Base-by-base conservation (phyloP, 2,797 vertebrate genomes). In the Syncerus caffer region DNA sequence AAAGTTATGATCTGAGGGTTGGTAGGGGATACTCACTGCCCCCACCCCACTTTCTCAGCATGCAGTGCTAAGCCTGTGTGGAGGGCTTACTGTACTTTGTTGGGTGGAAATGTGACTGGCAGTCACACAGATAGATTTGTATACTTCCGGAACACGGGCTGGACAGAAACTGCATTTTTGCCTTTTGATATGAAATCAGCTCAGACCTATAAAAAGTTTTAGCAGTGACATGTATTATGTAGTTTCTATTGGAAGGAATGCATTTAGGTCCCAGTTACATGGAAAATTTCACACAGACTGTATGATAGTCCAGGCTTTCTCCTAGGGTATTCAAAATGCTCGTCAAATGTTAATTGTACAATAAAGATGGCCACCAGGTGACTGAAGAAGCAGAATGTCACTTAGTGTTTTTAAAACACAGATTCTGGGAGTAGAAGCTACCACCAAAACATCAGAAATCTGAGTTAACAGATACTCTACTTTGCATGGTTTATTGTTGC, bases 341-440 rank as follows among this genome's bases (percentile, higher is more conserved):
- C 90, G 64, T 62, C 71, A 92, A 60, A 93, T 96, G 74, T 95
- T 86, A 93, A 55, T 88, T 31, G n/a, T 85, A 53, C 51, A 96
- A 89, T 96, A 62, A 94, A 91, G 89, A 90, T 19, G 31, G 93
- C 53, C 76, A 95, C 31, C 79, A 38, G 91, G 57, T 93, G 94
- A 94, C 1, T 95, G 90, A 84, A 90, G 27, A 98, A 97, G 97
- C 90, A 97, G 97, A 98, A 62, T 62, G 23, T 64, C 92, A 85
- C 38, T 71, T 82, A 95, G 58, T 90, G 97, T 96, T 96, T 97
- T 93, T 80, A 98, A 96, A 93, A 93, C 88, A 62, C 31, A 98
- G 96, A 90, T 92, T 96, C n/a, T 93, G 96, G 92, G 92, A 97
- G 95, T 62, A 97, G 89, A 93, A 90, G 79, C 25, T 94, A 97